Evolutionary conservation across 2,113 vertebrate species (phyloP).

Genomic region (Eptatretus burgeri): DNA sequence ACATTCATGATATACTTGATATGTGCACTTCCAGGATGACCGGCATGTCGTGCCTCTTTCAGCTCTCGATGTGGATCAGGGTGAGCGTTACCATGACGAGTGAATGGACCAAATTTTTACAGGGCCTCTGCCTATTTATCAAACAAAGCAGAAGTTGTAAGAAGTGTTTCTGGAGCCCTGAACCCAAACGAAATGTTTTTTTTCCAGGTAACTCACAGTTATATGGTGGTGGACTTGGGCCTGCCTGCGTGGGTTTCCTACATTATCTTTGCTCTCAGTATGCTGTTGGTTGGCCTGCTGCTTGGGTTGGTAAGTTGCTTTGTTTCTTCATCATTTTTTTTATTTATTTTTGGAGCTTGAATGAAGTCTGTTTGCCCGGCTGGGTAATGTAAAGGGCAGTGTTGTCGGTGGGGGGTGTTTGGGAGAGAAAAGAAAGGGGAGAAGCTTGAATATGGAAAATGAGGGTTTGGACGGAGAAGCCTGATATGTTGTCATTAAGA

Average conservation of each 20-base stretch:
- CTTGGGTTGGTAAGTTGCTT: conserved; percentile 35
- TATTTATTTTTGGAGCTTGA: background rate
- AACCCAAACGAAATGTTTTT: background rate
- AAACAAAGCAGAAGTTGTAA: background rate
- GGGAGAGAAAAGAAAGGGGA: too few species aligned
- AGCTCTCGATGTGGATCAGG: conserved; percentile 40
- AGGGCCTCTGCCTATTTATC: background rate
- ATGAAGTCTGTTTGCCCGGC: background rate
- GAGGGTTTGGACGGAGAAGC: too few species aligned
- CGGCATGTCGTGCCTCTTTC: conserved; percentile 42
- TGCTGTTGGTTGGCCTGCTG: conserved; percentile 32
- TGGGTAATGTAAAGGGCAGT: background rate
- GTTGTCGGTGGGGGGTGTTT: too few species aligned
- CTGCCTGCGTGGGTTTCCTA: conserved; percentile 40
- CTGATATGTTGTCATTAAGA: too few species aligned
- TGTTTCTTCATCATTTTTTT: background rate
- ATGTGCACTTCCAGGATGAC: conserved; percentile 27
- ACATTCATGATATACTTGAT: too few species aligned
- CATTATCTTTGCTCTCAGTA: conserved; percentile 27
- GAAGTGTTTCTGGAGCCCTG: background rate
- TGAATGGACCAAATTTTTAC: conserved; percentile 3
- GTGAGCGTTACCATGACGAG: conserved; percentile 18
- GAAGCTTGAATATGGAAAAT: too few species aligned
- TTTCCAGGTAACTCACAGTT: conserved; percentile 36
- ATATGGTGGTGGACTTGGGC: conserved; percentile 35